These are phyloP conservation scores for Cataglyphis livida DNA, from an alignment of 2,888 invertebrate species.

Conservation along the genomic window DNA sequence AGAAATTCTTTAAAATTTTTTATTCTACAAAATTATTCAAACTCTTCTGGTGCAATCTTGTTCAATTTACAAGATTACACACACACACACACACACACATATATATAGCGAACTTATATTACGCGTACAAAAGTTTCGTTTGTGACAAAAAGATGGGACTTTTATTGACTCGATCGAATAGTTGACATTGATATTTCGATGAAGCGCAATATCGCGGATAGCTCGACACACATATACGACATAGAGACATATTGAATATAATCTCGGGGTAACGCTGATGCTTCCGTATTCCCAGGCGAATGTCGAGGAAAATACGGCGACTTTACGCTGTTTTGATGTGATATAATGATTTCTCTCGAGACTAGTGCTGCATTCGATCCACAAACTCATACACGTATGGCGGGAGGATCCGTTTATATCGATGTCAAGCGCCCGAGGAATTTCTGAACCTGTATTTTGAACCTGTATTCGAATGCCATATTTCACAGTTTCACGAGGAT, in stretches of 20 bases:
- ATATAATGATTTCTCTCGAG: constrained; percentile 74
- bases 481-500: constrained; percentile 47
- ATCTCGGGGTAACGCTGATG: constrained; percentile 50
- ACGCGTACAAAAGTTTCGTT: constrained; percentile 19
- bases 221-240: neutral
- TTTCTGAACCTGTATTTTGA: constrained; percentile 40
- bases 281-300: constrained; percentile 58
- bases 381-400: neutral
- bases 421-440: constrained; percentile 44
- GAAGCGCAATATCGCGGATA: constrained; percentile 23
- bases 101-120: neutral
- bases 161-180: constrained; percentile 36
- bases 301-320: constrained; percentile 53
- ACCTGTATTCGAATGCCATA: constrained; percentile 45
- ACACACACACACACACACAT: neutral
- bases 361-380: constrained; percentile 46
- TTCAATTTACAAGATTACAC: constrained; percentile 30
- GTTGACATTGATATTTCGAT: constrained; percentile 22
- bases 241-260: constrained; percentile 36
- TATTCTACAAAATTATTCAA: neutral
- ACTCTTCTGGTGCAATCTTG: constrained; percentile 10
- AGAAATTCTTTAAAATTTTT: constrained; percentile 22
- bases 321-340: constrained; percentile 68
- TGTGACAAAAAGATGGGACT: constrained; percentile 20
- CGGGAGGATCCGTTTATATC: constrained; percentile 20